phyloP scores from a whole-genome alignment of 2,888 invertebrate species.

The Ellobium chinense region DNA sequence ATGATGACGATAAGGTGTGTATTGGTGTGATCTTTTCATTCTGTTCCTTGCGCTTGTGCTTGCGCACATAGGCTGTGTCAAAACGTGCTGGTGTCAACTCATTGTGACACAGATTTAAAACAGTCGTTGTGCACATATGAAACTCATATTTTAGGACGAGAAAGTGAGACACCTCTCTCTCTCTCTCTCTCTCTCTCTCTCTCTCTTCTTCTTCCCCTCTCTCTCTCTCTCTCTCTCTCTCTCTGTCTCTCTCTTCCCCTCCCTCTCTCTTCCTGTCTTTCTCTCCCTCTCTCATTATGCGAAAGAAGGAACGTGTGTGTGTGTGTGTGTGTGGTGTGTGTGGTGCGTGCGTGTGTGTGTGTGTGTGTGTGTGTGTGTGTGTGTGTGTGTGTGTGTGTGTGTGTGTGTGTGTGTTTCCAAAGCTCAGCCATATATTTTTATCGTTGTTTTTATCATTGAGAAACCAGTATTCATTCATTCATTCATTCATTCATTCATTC shows the following conservation, averaged over 20 bases:
- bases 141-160: too few species aligned
- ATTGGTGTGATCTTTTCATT: neutral
- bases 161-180: too few species aligned
- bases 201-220: neutral
- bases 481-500: too few species aligned
- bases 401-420: neutral
- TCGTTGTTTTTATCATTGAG: too few species aligned
- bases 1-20: neutral
- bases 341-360: neutral
- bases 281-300: neutral
- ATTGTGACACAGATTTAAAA: too few species aligned
- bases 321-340: neutral
- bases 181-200: too few species aligned
- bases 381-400: constrained; percentile 13
- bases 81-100: too few species aligned
- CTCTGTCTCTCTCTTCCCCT: neutral
- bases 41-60: too few species aligned
- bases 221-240: constrained; percentile 7
- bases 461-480: too few species aligned
- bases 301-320: neutral
- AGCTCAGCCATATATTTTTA: too few species aligned
- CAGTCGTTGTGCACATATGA: too few species aligned
- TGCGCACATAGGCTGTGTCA: too few species aligned
- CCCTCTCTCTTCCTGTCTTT: neutral
- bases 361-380: constrained; percentile 22